phyloP scores from a whole-genome alignment of 2,113 vertebrate species.

The Micronycteris hirsuta region DNA sequence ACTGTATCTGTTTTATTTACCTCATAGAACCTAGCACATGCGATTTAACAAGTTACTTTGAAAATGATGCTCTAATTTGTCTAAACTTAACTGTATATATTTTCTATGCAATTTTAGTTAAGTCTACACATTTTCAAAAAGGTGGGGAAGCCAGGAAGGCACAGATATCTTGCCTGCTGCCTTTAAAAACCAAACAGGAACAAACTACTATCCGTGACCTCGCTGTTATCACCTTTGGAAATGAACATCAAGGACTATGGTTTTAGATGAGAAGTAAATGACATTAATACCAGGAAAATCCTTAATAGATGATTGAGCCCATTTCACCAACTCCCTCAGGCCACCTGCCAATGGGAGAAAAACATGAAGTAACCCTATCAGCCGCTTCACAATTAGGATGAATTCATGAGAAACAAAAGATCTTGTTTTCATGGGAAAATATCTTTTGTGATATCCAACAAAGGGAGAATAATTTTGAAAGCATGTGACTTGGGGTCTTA shows the following conservation, averaged over 20 bases:
- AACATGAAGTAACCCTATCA: constrained; percentile 67
- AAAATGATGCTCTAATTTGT: background rate
- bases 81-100: background rate
- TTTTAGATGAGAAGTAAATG: constrained; percentile 58
- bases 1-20: constrained; percentile 14
- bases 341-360: constrained; percentile 67
- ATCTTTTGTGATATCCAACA: constrained; percentile 73
- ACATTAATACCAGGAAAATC: constrained; percentile 56
- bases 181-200: constrained; percentile 43
- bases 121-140: background rate
- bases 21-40: background rate
- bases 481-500: constrained; percentile 70
- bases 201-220: constrained; percentile 27
- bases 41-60: constrained; percentile 1
- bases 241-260: constrained; percentile 41
- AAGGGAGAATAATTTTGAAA: constrained; percentile 74
- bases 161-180: background rate
- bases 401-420: constrained; percentile 75
- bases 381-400: constrained; percentile 74
- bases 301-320: constrained; percentile 59
- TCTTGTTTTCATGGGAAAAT: constrained; percentile 70
- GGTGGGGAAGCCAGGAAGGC: constrained; percentile 5
- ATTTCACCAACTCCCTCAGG: constrained; percentile 61
- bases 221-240: constrained; percentile 36
- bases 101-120: constrained; percentile 14